These are phyloP conservation scores for Sarcophaga carnaria DNA, from an alignment of 2,888 invertebrate species.

Conservation along the genomic window DNA sequence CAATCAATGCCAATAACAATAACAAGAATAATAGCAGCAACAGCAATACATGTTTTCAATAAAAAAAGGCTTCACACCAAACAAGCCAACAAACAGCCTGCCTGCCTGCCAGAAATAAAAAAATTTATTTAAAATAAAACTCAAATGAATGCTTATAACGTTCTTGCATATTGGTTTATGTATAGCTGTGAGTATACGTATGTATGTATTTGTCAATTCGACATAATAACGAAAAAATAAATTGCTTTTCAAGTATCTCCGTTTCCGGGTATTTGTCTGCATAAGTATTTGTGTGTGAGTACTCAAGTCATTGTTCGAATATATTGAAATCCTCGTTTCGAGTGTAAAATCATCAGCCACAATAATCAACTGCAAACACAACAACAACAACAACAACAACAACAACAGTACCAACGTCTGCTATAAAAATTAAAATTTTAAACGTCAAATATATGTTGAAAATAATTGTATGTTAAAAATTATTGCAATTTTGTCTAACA, in stretches of 20 bases:
- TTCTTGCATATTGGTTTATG: neutral
- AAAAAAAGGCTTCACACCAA: constrained; percentile 41
- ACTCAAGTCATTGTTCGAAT: neutral
- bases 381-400: no score
- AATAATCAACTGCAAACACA: no score
- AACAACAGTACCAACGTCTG: no score
- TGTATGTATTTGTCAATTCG: neutral
- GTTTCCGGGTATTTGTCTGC: constrained; percentile 9
- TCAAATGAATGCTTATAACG: neutral
- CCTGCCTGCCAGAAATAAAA: neutral
- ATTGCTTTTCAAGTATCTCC: constrained; percentile 59
- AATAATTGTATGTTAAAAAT: constrained; percentile 20
- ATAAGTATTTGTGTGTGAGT: constrained; percentile 1
- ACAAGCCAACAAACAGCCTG: constrained; percentile 23
- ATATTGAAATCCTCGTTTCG: neutral
- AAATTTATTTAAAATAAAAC: neutral
- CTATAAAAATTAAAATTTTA: no score
- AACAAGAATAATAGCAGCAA: constrained; percentile 20
- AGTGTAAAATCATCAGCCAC: no score
- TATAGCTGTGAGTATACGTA: neutral
- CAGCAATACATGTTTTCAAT: constrained; percentile 15
- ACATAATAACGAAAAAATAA: constrained; percentile 25
- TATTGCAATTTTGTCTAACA: constrained; percentile 46
- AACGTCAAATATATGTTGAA: constrained; percentile 15
- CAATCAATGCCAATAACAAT: constrained; percentile 31